Evolutionary conservation across 2,888 invertebrate genomes (phyloP), one percentile per base, ranked within the genome.

Genomic region (Linnaemya vulpina): DNA sequence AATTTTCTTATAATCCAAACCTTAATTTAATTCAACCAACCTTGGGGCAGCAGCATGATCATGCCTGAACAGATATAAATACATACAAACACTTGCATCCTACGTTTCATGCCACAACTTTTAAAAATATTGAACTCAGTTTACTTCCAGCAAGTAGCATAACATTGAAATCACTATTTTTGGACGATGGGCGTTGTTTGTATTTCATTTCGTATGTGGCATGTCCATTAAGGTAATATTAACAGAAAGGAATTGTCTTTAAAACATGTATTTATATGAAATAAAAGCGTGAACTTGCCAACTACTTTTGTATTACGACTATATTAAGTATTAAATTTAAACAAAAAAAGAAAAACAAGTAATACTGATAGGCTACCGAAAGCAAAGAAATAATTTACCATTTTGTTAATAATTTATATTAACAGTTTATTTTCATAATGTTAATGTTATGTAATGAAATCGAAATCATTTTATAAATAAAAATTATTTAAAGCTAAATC

Each of bases 131-230:
- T 60, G 30, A 9, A 11, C 35, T 58, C 46, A 40, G 40, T 40
- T 4, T 30, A 46, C 40, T 46, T 3, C 71, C 58, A 58, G 22
- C 17, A 10, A 25, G 10, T 20, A 40, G 1, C 0, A 17, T 35
- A 60, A 60, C 58, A 60, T 58, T 71, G 43, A 46, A 46, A 53
- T 58, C 2, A 20, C 17, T 30, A 55, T 35, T 13, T 68, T 35
- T 55, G 13, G 15, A 17, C 17, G n/a, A 17, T 13, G 13, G n/a
- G 10, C 25, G 3, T 1, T 17, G 43, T 43, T 22, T 55, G 25
- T 8, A 55, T 40, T 43, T 70, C 17, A 25, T 43, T 7, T 38
- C 38, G 53, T 22, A 53, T 17, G 55, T 25, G 1, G 55, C 22
- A n/a, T n/a, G 40, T n/a, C 25, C 30, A 46, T 10, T 46, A 15